Conservation (phyloP, 2,888 invertebrate genomes). For the Tribolium freemani region DNA sequence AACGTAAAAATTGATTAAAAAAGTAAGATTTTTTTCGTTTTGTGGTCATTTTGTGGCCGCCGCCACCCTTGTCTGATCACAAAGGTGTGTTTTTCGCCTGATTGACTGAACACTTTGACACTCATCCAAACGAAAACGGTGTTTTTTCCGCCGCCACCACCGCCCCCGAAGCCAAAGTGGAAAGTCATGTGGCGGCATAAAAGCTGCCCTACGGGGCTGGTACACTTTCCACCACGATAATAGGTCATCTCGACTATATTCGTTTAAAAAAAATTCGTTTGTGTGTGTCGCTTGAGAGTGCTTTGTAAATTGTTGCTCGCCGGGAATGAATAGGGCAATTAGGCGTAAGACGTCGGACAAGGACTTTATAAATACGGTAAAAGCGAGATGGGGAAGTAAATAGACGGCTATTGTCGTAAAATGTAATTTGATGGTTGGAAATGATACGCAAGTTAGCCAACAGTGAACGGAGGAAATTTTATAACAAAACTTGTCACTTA, state of each 20-base stretch:
- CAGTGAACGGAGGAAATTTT: neutral
- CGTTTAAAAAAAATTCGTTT: neutral
- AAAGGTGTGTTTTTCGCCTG: neutral
- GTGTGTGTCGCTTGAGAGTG: neutral
- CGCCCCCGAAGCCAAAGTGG: conserved; percentile 5
- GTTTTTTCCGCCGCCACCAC: neutral
- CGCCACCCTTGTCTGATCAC: conserved; percentile 19
- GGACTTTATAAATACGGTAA: neutral
- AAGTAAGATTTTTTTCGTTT: neutral
- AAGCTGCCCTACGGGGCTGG: neutral
- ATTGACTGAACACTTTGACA: conserved; percentile 26
- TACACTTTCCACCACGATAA: neutral
- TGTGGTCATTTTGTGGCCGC: neutral
- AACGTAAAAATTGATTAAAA: neutral
- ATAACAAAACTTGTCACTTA: neutral
- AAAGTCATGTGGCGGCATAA: neutral
- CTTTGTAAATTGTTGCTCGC: neutral
- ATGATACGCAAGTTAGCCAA: neutral
- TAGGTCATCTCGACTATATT: neutral
- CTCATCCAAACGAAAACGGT: neutral
- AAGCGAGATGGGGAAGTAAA: neutral
- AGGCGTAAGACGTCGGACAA: neutral
- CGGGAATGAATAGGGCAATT: neutral
- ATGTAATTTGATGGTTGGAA: neutral
- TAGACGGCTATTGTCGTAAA: neutral